These are phyloP conservation scores for western clawed frog (Xenopus tropicalis) DNA, from an alignment of 2,113 vertebrate genomes.

Conservation along the genomic window DNA sequence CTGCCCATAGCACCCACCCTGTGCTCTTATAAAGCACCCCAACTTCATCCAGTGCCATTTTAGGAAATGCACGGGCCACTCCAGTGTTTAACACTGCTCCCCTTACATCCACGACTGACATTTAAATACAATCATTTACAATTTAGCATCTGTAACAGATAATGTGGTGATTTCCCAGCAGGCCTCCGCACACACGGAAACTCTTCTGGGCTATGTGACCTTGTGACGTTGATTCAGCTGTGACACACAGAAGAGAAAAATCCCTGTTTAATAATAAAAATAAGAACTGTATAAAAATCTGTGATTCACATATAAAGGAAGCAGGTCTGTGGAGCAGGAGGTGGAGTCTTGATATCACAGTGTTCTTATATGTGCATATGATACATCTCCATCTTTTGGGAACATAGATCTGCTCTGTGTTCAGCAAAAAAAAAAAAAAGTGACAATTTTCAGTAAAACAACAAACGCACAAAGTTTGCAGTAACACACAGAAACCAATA, in stretches of 20 bases:
- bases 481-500: no score
- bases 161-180: conserved; percentile 1
- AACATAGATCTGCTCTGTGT: neutral
- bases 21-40: neutral
- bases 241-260: neutral
- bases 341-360: conserved; percentile 13
- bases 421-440: neutral
- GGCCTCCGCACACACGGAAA: neutral
- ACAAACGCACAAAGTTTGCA: no score
- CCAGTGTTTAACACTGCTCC: conserved; percentile 13
- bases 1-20: neutral
- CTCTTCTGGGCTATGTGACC: conserved; percentile 21
- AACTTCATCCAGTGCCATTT: conserved; percentile 4
- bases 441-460: neutral
- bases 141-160: conserved; percentile 32
- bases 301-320: conserved; percentile 39
- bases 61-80: neutral
- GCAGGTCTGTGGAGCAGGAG: conserved; percentile 17
- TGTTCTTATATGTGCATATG: neutral
- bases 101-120: neutral
- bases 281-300: conserved; percentile 28
- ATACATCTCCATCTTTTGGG: conserved; percentile 7
- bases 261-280: conserved; percentile 26
- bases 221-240: conserved; percentile 17
- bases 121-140: conserved; percentile 27